Percentiles rank a stretch among this genome's conserved stretches.
phyloP scores from a whole-genome alignment of 2,888 invertebrate species.

The Latrodectus hesperus region DNA sequence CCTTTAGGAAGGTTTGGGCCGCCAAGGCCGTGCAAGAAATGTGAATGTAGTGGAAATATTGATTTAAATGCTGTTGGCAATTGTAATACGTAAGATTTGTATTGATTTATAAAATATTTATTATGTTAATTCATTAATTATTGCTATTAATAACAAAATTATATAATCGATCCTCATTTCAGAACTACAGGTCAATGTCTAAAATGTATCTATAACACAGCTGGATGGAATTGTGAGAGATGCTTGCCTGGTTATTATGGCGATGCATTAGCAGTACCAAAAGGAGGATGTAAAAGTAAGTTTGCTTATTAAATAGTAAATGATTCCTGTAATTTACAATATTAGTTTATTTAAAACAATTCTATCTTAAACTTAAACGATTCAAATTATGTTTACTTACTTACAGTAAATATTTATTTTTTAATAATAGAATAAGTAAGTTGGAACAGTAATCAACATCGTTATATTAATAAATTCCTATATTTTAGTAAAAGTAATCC shows the following conservation, averaged over 20 bases:
- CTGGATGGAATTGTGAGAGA: constrained; percentile 91
- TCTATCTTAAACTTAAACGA: too few species aligned
- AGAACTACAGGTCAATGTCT: constrained; percentile 93
- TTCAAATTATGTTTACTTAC: too few species aligned
- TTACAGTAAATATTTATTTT: too few species aligned
- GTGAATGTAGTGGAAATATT: constrained; percentile 79
- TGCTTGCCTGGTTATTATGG: constrained; percentile 95
- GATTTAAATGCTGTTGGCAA: constrained; percentile 96
- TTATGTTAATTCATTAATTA: too few species aligned
- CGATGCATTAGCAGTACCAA: constrained; percentile 90
- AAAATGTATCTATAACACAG: constrained; percentile 97
- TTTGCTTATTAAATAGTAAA: constrained; percentile 1
- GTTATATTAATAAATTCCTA: too few species aligned
- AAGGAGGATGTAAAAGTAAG: constrained; percentile 83
- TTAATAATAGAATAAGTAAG: too few species aligned
- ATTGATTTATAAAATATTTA: background rate
- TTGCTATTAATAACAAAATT: too few species aligned
- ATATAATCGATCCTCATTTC: constrained; percentile 52
- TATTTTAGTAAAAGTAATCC: too few species aligned
- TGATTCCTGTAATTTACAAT: too few species aligned
- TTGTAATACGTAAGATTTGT: constrained; percentile 82
- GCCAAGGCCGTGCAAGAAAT: constrained; percentile 76
- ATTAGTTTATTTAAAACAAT: too few species aligned
- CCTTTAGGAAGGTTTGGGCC: constrained; percentile 83
- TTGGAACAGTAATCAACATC: too few species aligned